phyloP scores from a whole-genome alignment of 2,797 vertebrate species.

The Allenopithecus nigroviridis region DNA sequence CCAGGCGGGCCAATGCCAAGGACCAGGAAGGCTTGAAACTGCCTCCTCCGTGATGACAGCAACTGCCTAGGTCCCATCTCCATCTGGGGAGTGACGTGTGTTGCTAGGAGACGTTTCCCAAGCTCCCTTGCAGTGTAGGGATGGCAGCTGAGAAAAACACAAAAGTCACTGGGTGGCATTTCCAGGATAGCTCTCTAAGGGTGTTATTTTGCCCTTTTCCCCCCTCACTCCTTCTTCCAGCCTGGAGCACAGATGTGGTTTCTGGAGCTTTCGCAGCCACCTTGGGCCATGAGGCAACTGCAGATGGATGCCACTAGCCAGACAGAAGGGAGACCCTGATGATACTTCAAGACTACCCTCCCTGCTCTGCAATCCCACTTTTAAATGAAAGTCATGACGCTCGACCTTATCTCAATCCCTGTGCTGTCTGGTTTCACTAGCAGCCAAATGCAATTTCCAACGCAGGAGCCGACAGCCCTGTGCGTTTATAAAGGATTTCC shows the following conservation, averaged over 20 bases:
- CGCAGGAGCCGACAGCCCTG: background rate
- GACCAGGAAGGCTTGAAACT: background rate
- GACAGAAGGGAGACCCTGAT: background rate
- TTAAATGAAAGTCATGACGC: accelerated
- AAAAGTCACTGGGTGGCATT: background rate
- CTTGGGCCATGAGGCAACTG: background rate
- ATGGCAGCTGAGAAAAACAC: background rate
- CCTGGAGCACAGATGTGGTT: background rate
- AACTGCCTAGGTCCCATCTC: background rate
- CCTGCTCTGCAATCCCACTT: background rate
- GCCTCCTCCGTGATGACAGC: background rate
- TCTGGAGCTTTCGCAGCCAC: background rate
- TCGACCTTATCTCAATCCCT: background rate
- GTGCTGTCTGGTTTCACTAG: background rate
- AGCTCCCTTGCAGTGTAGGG: background rate
- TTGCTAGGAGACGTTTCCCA: background rate
- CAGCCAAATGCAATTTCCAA: background rate
- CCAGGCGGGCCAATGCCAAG: background rate
- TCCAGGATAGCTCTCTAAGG: background rate
- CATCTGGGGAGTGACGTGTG: background rate
- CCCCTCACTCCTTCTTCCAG: background rate
- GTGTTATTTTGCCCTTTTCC: background rate
- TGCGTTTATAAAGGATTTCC: accelerated
- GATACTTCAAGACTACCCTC: accelerated
- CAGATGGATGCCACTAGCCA: background rate